Evolutionary conservation across 2,888 invertebrate species (phyloP), one percentile per base, ranked within the genome.

Genomic region (Cryptus viduatorius): DNA sequence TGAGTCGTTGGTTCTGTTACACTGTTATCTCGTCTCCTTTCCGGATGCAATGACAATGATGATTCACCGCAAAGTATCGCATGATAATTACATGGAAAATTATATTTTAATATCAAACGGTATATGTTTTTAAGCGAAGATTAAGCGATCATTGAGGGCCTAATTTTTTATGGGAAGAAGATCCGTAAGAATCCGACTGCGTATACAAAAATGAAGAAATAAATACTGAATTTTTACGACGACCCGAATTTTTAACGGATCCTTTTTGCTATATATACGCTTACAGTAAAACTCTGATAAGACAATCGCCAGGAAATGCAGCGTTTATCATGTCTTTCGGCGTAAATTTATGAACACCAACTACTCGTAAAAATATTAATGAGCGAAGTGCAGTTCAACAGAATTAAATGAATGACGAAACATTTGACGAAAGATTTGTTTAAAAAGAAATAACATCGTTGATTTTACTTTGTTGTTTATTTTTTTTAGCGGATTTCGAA

Each of bases 271-370:
- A 14, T 4, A 59, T 24, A 14, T 4, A 59, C 59, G 1, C 59
- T 12, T 14, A 14, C 12, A 29, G 59, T 14, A 89, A 86, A 42
- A 68, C 56, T 10, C 48, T 37, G 91, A 91, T 91, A 91, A 90
- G 68, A 68, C 82, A 88, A 88, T 89, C 89, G 65, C 68, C 50
- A 61, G 79, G 73, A 80, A 68, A 10, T 53, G 7, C 8, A 53
- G 8, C 19, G 53, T 10, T 8, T 37, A 37, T 37, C 37, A 7
- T 37, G 37, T 37, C 5, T 1, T 5, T 37, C 37, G 37, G 0
- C 37, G 37, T 37, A 37, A 37, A 37, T 37, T 37, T 8, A 37
- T 8, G 4, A 7, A 37, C 37, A 37, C 7, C 5, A 37, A 37
- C 8, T 37, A 37, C 8, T 2, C 37, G 37, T 8, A 7, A 37